These are phyloP conservation scores for Ochlodes sylvanus DNA, from an alignment of 2,888 invertebrate genomes.

Conservation along the genomic window DNA sequence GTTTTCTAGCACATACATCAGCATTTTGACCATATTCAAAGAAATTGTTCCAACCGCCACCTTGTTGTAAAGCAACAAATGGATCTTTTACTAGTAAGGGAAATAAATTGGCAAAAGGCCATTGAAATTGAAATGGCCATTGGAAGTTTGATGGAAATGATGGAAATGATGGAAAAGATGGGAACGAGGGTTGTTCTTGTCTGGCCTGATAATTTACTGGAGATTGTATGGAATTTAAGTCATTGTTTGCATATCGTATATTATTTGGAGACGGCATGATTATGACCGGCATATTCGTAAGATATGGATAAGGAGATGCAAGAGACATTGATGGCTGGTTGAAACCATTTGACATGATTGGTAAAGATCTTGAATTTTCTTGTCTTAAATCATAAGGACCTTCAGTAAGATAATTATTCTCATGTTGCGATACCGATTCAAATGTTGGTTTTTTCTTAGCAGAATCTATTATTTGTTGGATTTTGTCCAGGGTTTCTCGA, in stretches of 20 bases:
- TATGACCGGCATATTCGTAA: constrained; percentile 66
- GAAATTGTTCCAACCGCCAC: constrained; percentile 82
- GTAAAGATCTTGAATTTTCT: constrained; percentile 48
- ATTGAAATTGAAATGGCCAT: constrained; percentile 63
- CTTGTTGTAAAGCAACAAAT: constrained; percentile 73
- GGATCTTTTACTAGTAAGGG: constrained; percentile 86
- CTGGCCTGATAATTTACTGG: constrained; percentile 56
- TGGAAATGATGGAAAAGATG: constrained; percentile 44
- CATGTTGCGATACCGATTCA: constrained; percentile 50
- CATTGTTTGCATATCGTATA: constrained; percentile 47
- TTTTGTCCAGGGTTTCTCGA: constrained; percentile 67
- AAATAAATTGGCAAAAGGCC: constrained; percentile 82
- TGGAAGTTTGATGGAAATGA: constrained; percentile 45
- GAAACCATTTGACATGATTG: constrained; percentile 40
- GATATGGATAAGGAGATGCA: constrained; percentile 54
- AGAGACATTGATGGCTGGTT: constrained; percentile 33
- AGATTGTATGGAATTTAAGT: constrained; percentile 49
- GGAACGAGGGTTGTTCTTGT: constrained; percentile 54
- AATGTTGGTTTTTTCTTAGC: constrained; percentile 58
- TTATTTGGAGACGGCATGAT: constrained; percentile 56
- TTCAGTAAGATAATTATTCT: constrained; percentile 49
- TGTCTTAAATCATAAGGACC: constrained; percentile 44
- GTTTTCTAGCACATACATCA: constrained; percentile 77
- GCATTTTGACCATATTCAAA: constrained; percentile 85
- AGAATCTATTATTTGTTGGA: constrained; percentile 70